Evolutionary conservation across 2,797 vertebrate species (phyloP).

Genomic region (Sus cebifrons): DNA sequence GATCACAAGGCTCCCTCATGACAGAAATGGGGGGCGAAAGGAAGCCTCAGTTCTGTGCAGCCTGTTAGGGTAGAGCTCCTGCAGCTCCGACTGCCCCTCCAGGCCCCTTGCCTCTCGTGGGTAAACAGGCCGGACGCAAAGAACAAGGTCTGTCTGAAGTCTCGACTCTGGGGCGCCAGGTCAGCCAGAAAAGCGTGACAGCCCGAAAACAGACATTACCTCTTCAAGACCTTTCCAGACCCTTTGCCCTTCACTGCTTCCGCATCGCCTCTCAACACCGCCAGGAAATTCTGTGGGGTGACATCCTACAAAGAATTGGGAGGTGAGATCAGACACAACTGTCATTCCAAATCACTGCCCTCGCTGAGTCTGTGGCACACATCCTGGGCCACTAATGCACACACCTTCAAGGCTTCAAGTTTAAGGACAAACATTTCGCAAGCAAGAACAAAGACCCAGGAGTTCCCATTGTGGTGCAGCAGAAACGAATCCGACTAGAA

Average conservation of each 20-base stretch:
- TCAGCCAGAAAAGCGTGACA: not conserved
- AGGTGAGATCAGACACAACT: not conserved
- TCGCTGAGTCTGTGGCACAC: not conserved
- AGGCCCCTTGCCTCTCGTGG: not conserved
- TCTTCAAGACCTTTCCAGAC: slow-evolving; percentile 97
- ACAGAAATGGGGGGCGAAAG: not conserved
- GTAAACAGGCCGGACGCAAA: not conserved
- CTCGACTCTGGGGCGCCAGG: not conserved
- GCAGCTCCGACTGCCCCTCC: no score
- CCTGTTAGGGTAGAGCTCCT: not conserved
- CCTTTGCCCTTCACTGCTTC: slow-evolving; percentile 93
- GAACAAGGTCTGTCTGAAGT: no score
- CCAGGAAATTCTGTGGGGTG: slow-evolving; percentile 96
- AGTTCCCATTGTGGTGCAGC: no score
- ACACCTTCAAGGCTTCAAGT: not conserved
- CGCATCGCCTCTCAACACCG: slow-evolving; percentile 94
- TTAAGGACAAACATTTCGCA: not conserved
- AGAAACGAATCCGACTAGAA: no score
- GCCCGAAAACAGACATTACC: slow-evolving; percentile 88
- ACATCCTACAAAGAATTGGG: slow-evolving; percentile 91
- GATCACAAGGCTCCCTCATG: not conserved
- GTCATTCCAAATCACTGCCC: not conserved
- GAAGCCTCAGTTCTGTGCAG: not conserved
- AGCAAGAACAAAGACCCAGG: no score
- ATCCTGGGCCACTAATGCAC: fast-evolving